A percentile compares a stretch with the other conserved stretches of the same genome.
These are phyloP conservation scores for Caenorhabditis sp. DNA, from an alignment of 2,888 invertebrate species.

Conservation along the genomic window DNA sequence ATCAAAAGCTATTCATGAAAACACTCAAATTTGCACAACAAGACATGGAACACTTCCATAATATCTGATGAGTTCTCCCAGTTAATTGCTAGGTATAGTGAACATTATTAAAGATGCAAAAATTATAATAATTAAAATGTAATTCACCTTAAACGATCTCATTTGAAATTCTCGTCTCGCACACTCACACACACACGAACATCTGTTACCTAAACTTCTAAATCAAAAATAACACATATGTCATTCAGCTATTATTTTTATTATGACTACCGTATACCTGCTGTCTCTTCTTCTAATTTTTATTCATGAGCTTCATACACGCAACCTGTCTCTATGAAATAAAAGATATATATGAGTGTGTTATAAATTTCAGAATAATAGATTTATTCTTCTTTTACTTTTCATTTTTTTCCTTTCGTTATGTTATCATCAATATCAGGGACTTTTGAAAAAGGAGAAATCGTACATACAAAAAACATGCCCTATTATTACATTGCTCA, in stretches of 20 bases:
- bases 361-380: conserved; percentile 1
- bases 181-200: neutral
- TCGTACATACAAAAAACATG: neutral
- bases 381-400: neutral
- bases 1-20: no score
- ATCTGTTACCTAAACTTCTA: neutral
- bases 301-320: conserved; percentile 42
- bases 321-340: conserved; percentile 32
- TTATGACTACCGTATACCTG: conserved; percentile 34
- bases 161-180: neutral
- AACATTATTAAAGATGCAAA: neutral
- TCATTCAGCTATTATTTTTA: neutral
- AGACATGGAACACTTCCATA: no score
- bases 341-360: conserved; percentile 16
- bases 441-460: neutral
- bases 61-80: no score
- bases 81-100: neutral
- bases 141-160: neutral
- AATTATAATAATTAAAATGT: neutral
- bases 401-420: neutral
- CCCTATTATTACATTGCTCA: no score
- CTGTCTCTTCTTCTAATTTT: conserved; percentile 14
- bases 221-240: conserved; percentile 1
- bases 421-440: neutral
- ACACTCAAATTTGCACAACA: no score